phyloP scores from a whole-genome alignment of 37 sponge, comb jelly and placozoan genomes.

The Theonella swinhoei region DNA sequence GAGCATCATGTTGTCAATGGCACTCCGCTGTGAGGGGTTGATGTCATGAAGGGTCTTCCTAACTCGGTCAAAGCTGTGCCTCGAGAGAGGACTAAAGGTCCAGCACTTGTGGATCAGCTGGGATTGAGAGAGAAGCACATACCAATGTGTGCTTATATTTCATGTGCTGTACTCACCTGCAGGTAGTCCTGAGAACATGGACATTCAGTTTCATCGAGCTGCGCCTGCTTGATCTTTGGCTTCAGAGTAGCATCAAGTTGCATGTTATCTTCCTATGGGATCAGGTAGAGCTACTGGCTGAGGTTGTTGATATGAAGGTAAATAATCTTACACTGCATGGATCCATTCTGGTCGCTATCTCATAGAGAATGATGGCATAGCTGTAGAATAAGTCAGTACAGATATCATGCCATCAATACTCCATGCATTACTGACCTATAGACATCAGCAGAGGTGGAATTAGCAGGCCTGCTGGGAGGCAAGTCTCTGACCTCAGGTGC shows the following conservation, averaged over 20 bases:
- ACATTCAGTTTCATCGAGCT: slow-evolving; percentile 49
- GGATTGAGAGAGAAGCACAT: neutral
- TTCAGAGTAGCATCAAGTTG: slow-evolving; percentile 24
- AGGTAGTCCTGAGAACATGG: slow-evolving; percentile 67
- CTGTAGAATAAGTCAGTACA: slow-evolving; percentile 11
- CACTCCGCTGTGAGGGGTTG: slow-evolving; percentile 76
- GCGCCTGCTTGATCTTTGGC: slow-evolving; percentile 42
- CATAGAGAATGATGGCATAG: slow-evolving; percentile 75
- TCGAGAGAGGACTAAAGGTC: slow-evolving; percentile 25
- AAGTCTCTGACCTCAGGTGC: slow-evolving; percentile 56
- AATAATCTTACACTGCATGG: slow-evolving; percentile 64
- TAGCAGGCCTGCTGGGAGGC: neutral
- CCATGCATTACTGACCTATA: slow-evolving; percentile 83
- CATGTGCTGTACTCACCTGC: slow-evolving; percentile 40
- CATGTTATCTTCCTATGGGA: neutral
- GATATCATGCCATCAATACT: neutral
- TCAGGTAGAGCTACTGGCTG: neutral
- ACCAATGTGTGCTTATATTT: neutral
- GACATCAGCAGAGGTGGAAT: slow-evolving; percentile 54
- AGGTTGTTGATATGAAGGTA: neutral
- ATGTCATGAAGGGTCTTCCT: slow-evolving; percentile 67
- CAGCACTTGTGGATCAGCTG: slow-evolving; percentile 82
- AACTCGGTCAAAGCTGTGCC: slow-evolving; percentile 78
- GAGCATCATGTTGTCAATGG: slow-evolving; percentile 93
- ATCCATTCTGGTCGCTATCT: slow-evolving; percentile 80